Base-by-base conservation (phyloP, 2,797 vertebrate species). In the Oreortyx pictus region DNA sequence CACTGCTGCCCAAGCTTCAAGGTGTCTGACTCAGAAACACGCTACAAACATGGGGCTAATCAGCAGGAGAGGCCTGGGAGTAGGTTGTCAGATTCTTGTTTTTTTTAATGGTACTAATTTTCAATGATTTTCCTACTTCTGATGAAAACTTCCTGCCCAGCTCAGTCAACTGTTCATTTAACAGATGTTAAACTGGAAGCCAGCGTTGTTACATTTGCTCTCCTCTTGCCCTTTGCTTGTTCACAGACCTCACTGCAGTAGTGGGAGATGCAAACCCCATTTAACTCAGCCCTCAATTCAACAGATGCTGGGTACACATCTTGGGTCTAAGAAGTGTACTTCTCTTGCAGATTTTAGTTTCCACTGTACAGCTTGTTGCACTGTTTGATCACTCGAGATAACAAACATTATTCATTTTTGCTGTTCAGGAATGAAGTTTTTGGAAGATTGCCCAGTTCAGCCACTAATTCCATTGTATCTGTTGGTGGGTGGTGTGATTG, bases 381-480 rank as follows among this genome's bases (percentile, higher is more conserved):
- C 13, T 76, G 8, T 67, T 78, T 86, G 78, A 71, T 71, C 50
- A 44, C 41, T 76, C 29, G 59, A 68, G 78, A 83, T 94, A 94
- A 95, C 67, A 90, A 62, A 92, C 52, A 20, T 67, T 16, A 19
- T 81, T 95, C 44, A 50, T 94, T 91, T 94, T 91, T 96, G 39
- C 72, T 46, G 2, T 93, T 91, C 67, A 97, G 97, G 97, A 93
- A 97, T 97, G 95, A 97, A 97, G 94, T 95, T 97, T 91, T 81
- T 97, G 93, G 96, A 98, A 65, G 94, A 96, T 75, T 97, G 96
- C 72, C 98, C 97, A 64, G 94, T 96, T 70, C 96, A 98, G 75
- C 97, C 97, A 77, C 94, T 97, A 95, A 97, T 97, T 94, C 97
- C 96, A 85, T 95, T 98, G 59, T 98, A 97, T 95, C 95, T 98